Conservation (phyloP, 2,113 vertebrate genomes). For the Numenius arquata region DNA sequence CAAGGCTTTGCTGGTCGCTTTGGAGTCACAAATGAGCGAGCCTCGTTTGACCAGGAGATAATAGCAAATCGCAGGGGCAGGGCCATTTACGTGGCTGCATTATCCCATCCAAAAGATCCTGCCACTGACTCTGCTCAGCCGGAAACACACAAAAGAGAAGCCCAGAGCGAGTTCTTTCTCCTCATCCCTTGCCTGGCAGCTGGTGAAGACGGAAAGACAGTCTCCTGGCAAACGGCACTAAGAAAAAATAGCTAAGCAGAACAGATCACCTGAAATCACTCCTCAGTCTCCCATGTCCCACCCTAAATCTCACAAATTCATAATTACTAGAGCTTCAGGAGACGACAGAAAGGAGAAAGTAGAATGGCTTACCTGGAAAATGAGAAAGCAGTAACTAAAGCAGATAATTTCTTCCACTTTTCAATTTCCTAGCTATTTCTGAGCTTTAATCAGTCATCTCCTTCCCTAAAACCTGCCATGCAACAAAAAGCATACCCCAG, state of each 20-base stretch:
- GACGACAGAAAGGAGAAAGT: background rate
- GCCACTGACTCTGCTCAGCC: background rate
- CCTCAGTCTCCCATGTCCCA: background rate
- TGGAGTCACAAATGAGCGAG: background rate
- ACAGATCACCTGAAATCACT: background rate
- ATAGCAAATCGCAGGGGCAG: background rate
- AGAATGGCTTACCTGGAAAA: background rate
- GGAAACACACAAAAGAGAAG: background rate
- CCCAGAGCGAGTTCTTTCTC: background rate
- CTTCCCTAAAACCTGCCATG: background rate
- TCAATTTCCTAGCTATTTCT: background rate
- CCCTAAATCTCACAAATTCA: background rate
- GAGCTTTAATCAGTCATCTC: constrained; percentile 5
- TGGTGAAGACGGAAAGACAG: background rate
- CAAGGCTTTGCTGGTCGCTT: background rate
- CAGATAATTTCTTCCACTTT: background rate
- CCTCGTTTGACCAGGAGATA: background rate
- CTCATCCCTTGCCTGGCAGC: background rate
- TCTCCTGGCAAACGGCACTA: background rate
- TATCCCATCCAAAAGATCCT: background rate
- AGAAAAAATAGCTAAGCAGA: background rate
- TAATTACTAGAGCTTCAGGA: background rate
- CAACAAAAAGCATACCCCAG: background rate
- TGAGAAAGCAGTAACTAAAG: background rate
- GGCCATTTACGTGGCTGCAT: background rate